Base-by-base conservation (phyloP, 2,113 vertebrate genomes). In the Lepisosteus osseus region DNA sequence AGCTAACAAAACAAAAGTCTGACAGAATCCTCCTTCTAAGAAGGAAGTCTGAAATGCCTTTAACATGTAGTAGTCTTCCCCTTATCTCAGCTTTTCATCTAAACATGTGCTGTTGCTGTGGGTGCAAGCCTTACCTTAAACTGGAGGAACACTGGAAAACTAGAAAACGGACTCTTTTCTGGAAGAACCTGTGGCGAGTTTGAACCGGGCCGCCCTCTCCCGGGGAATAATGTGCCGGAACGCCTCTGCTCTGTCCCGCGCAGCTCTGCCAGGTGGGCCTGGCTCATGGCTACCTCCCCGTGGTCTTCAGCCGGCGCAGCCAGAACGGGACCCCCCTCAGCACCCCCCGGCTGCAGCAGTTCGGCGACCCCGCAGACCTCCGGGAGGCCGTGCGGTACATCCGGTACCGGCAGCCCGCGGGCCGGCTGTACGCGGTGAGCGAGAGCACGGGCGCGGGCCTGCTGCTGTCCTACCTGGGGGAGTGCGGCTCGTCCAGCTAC, bases 241-340 rank as follows among this genome's bases (percentile, higher is more conserved):
- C 29, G 1, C 29, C 29, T 29, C 47, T 64, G 14, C 40, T 40
- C 14, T 15, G 6, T 7, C 67, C 54, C 67, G 66, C 69, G 29
- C 77, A 94, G 92, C 79, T 94, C 63, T 94, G 92, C 81, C 90
- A 92, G 74, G 79, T 81, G 2, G 92, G 87, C 0, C 80, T 94
- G 61, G 80, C 72, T 68, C 87, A 90, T 14, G 93, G 92, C 57
- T 92, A 93, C 84, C 90, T 90, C 9, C 92, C 93, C 0, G 93
- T 90, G 15, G 81, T 95, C 68, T 95, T 96, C 80, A 94, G 92
- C 82, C 92, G 94, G 6, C 92, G 95, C 54, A 89, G 93, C 69
- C 95, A 96, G 79, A 95, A 95, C 2, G 80, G 86, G 74, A 92
- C 91, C 0, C 94, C 93, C 0, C 93, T 96, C 47, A 91, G 84